A percentile compares a stretch with the other conserved stretches of the same genome.
phyloP scores from a whole-genome alignment of 2,113 vertebrate genomes.

The Megaceryle maxima region DNA sequence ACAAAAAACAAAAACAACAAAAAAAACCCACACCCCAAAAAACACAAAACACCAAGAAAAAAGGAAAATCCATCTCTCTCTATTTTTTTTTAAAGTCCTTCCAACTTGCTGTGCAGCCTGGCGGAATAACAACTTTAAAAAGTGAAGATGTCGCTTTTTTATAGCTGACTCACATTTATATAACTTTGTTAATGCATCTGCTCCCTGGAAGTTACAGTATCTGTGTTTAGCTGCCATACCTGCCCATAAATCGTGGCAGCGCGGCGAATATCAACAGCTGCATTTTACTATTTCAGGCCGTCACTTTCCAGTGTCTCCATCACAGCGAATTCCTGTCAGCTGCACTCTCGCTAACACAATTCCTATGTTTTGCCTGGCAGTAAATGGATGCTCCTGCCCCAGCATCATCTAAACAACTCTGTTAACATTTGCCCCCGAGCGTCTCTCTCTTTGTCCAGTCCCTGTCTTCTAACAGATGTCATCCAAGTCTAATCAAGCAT shows the following conservation, averaged over 20 bases:
- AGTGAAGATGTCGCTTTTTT: constrained; percentile 43
- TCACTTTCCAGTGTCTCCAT: constrained; percentile 63
- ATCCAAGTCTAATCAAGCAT: constrained; percentile 98
- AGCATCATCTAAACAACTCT: constrained; percentile 86
- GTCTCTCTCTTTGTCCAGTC: constrained; percentile 89
- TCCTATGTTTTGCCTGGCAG: constrained; percentile 80
- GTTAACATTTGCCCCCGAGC: constrained; percentile 91
- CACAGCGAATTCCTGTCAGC: constrained; percentile 74
- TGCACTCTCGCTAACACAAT: constrained; percentile 76
- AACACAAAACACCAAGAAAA: too few species aligned
- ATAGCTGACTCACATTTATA: constrained; percentile 38
- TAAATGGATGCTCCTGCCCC: constrained; percentile 80
- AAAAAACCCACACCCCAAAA: too few species aligned
- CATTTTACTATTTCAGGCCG: constrained; percentile 28
- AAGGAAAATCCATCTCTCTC: not conserved
- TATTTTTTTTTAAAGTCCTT: not conserved
- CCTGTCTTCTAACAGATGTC: constrained; percentile 92
- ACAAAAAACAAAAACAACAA: not conserved
- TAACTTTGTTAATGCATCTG: constrained; percentile 63
- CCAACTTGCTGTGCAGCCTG: not conserved
- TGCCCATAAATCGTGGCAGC: constrained; percentile 55
- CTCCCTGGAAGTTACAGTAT: constrained; percentile 42
- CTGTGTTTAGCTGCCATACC: constrained; percentile 16
- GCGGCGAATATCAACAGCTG: constrained; percentile 62
- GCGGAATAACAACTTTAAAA: constrained; percentile 41